phyloP scores from a whole-genome alignment of 2,113 vertebrate genomes.

The Trachemys scripta region DNA sequence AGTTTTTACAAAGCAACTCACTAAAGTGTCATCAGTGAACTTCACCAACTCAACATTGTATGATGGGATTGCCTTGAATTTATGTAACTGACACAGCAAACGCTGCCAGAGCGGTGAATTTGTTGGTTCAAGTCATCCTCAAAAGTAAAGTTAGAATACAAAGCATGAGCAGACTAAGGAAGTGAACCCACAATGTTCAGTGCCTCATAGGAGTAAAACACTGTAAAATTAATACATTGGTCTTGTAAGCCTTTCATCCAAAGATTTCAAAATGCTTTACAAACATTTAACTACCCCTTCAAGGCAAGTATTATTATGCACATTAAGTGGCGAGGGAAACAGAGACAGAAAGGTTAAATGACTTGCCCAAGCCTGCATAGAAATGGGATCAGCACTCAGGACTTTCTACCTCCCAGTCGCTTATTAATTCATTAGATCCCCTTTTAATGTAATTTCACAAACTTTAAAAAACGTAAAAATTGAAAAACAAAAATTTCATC shows the following conservation, averaged over 20 bases:
- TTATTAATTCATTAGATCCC: not conserved
- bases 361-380: not conserved
- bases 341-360: not conserved
- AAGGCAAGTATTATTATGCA: not conserved
- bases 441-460: no score
- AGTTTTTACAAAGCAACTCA: not conserved
- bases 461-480: no score
- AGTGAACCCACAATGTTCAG: not conserved
- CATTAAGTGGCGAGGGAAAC: not conserved
- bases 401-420: not conserved
- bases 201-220: not conserved
- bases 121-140: not conserved
- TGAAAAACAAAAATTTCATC: not conserved
- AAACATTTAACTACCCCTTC: not conserved
- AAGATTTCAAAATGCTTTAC: not conserved
- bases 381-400: not conserved
- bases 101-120: not conserved
- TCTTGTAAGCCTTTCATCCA: not conserved
- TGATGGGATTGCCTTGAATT: not conserved
- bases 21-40: not conserved
- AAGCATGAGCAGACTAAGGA: not conserved
- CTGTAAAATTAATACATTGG: not conserved
- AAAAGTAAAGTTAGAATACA: not conserved
- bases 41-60: not conserved
- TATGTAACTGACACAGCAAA: not conserved